Conservation (phyloP, 1,140 invertebrate genomes). For the Magallana angulata region DNA sequence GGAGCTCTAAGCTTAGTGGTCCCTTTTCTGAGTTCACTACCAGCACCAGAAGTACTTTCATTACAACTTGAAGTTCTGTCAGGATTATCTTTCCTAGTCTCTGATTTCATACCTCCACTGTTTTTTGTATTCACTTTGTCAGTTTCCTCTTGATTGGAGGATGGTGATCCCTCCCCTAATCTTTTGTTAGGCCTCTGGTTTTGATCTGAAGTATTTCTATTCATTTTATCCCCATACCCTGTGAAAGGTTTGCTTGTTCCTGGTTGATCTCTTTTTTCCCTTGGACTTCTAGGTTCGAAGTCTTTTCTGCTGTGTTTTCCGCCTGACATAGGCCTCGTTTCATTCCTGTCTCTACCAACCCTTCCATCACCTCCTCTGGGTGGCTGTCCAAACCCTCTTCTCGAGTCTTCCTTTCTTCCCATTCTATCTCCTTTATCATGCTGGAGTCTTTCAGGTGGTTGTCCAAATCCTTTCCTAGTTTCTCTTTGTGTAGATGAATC, state of each 20-base stretch:
- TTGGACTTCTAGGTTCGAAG: not conserved
- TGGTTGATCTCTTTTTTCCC: not conserved
- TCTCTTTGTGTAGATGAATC: not conserved
- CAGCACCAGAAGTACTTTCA: not conserved
- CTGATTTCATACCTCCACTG: not conserved
- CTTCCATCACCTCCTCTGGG: not conserved
- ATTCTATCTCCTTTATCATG: not conserved
- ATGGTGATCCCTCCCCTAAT: not conserved
- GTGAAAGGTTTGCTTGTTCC: not conserved
- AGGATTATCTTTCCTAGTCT: not conserved
- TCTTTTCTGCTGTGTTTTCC: not conserved
- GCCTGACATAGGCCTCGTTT: not conserved
- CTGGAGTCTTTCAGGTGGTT: not conserved
- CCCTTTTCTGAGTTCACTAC: not conserved
- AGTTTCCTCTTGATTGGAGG: not conserved
- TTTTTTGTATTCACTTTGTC: not conserved
- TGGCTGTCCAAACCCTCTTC: slow-evolving; percentile 3
- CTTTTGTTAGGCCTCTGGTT: not conserved
- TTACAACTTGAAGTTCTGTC: not conserved
- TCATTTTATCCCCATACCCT: no score
- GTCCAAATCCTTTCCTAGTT: slow-evolving; percentile 1
- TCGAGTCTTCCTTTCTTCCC: not conserved
- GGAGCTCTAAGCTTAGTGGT: not conserved
- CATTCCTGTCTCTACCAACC: not conserved
- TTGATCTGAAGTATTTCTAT: not conserved